Evolutionary conservation across 2,113 vertebrate genomes (phyloP), one percentile per base, ranked within the genome.

Genomic region (Sclerurus mexicanus): DNA sequence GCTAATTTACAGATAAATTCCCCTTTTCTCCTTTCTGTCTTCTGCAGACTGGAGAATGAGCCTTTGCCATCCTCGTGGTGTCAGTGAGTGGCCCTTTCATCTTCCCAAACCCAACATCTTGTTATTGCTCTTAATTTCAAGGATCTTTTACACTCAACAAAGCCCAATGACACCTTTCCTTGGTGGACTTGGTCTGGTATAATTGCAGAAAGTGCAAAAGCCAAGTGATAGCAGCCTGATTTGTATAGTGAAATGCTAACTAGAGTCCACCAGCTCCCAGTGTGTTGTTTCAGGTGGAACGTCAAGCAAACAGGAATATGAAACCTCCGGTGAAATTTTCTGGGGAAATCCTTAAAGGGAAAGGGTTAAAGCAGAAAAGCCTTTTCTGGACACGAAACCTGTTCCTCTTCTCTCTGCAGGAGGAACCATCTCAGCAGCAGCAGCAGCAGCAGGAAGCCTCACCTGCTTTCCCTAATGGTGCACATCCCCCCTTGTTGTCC

Each of bases 391-490:
- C 30, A 3, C 85, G 42, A 82, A 93, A 50, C 31, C 69, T 66
- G 40, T 89, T 87, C 68, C 72, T 88, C 14, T 96, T 86, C 44
- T 95, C 86, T 94, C 82, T 83, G 90, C 96, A 99, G 99, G 99
- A 99, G 68, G 99, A 99, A 88, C 97, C 96, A 28, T 96, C 98
- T 84, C 99, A 98, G 92, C 99, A 98, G 92, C 98, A 47, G 47
- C 47, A 50, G 49, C 49, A 98, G 91, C 99, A 98, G 93, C 98
- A 98, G 91, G 98, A 99, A 63, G 97, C 95, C 53, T 96, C 98
- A 44, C 95, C 99, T 59, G 92, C 98, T 19, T 99, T 99, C 89
- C 97, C 98, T 23, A 96, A 91, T 21, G 94, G 97, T 46, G 93
- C 97, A 8, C 99, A 98, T 25, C 97, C 98, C 14, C 98, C 98